Percentiles rank a stretch among this genome's conserved stretches.
phyloP scores from a whole-genome alignment of 2,113 vertebrate species.

The Etheostoma cragini region DNA sequence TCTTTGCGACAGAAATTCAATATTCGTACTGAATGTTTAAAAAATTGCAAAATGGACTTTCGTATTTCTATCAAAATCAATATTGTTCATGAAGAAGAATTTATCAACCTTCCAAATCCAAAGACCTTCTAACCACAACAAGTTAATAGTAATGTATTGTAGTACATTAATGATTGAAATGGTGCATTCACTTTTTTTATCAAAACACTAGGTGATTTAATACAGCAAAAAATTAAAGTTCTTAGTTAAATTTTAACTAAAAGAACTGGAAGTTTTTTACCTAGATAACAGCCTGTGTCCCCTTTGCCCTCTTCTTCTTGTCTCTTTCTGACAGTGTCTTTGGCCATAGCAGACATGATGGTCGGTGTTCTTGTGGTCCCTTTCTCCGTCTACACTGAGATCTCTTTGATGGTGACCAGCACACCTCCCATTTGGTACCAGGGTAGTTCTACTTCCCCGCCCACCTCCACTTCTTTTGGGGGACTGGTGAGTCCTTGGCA shows the following conservation, averaged over 20 bases:
- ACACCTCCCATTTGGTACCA: conserved; percentile 77
- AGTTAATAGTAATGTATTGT: neutral
- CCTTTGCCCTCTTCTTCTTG: neutral
- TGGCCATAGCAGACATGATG: conserved; percentile 87
- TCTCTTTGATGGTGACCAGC: conserved; percentile 81
- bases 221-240: too few species aligned
- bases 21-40: neutral
- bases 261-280: neutral
- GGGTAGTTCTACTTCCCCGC: conserved; percentile 44
- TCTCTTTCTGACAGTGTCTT: conserved; percentile 78
- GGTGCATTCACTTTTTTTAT: neutral
- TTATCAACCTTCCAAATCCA: neutral
- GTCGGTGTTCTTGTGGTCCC: conserved; percentile 86
- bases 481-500: conserved; percentile 67
- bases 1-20: neutral
- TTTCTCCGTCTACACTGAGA: conserved; percentile 87
- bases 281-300: neutral
- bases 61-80: neutral
- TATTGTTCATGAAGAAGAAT: neutral
- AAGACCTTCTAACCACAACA: neutral
- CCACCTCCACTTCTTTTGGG: conserved; percentile 16
- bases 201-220: neutral
- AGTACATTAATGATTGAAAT: neutral
- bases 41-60: neutral
- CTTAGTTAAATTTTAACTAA: neutral